phyloP scores from a whole-genome alignment of 2,113 vertebrate species.

The Dromas ardeola region DNA sequence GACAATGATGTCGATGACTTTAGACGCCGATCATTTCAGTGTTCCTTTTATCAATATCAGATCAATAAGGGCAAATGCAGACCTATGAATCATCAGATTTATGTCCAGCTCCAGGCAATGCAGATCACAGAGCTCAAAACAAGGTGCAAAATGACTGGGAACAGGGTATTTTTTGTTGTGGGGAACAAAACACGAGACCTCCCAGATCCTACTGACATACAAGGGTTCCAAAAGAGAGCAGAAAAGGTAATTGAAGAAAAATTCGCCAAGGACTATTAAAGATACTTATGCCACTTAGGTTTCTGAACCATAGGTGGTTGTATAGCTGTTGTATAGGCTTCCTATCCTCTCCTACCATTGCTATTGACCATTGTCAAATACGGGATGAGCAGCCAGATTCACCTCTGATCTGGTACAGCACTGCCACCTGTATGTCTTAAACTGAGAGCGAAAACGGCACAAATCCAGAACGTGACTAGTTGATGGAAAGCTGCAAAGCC shows the following conservation, averaged over 20 bases:
- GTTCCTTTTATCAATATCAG: neutral
- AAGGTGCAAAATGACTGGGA: neutral
- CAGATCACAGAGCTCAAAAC: neutral
- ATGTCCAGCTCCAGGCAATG: neutral
- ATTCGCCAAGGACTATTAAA: neutral
- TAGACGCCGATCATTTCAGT: neutral
- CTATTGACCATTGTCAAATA: neutral
- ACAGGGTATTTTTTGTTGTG: neutral
- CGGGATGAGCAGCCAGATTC: neutral
- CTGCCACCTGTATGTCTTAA: neutral
- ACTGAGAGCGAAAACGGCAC: neutral
- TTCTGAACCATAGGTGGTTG: neutral
- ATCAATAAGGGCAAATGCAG: neutral
- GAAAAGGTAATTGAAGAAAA: neutral
- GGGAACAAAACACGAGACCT: neutral
- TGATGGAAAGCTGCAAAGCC: neutral
- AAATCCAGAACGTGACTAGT: neutral
- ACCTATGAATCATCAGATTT: neutral
- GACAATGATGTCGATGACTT: neutral
- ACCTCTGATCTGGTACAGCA: neutral
- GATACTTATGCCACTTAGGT: neutral
- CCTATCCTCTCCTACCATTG: neutral
- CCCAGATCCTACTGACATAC: neutral
- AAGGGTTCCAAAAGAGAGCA: neutral
- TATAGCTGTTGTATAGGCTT: neutral